Percentiles rank a stretch among this genome's conserved stretches.
phyloP scores from a whole-genome alignment of 2,113 vertebrate genomes.

The Myotis davidii region DNA sequence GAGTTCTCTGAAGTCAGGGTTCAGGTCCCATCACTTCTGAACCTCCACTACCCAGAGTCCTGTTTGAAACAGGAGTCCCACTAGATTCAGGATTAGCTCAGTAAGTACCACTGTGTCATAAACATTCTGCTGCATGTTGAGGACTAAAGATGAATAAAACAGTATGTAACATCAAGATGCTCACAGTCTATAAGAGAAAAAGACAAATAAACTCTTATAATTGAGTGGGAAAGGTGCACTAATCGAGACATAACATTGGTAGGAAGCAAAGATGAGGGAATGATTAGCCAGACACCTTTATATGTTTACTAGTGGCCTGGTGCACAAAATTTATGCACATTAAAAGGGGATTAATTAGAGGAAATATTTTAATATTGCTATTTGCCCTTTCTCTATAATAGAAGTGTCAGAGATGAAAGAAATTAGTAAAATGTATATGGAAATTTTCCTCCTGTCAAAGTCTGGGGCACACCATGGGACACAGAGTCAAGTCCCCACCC shows the following conservation, averaged over 20 bases:
- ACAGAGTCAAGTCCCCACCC: too few relatives aligned
- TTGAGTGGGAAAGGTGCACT: not conserved
- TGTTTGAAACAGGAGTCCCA: not conserved
- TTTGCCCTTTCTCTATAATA: too few relatives aligned
- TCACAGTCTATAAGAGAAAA: not conserved
- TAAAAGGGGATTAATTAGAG: too few relatives aligned
- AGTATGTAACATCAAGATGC: not conserved
- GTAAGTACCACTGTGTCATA: not conserved
- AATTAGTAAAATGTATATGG: too few relatives aligned
- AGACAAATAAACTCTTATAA: not conserved
- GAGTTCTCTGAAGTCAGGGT: not conserved
- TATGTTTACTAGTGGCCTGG: not conserved
- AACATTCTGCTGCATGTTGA: not conserved
- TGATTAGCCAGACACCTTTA: constrained; percentile 6
- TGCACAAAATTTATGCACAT: too few relatives aligned
- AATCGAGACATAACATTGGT: not conserved
- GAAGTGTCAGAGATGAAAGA: too few relatives aligned
- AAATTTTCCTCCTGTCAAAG: too few relatives aligned
- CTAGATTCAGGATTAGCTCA: not conserved
- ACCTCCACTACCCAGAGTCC: not conserved
- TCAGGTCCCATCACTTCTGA: not conserved
- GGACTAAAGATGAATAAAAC: not conserved
- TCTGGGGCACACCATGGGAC: too few relatives aligned
- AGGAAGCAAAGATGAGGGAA: not conserved
- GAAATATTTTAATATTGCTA: too few relatives aligned